A percentile compares a stretch with the other conserved stretches of the same genome.
Conservation (phyloP, 37 sponge, comb jelly and placozoan genomes). For the Cliona cf. orientalis region DNA sequence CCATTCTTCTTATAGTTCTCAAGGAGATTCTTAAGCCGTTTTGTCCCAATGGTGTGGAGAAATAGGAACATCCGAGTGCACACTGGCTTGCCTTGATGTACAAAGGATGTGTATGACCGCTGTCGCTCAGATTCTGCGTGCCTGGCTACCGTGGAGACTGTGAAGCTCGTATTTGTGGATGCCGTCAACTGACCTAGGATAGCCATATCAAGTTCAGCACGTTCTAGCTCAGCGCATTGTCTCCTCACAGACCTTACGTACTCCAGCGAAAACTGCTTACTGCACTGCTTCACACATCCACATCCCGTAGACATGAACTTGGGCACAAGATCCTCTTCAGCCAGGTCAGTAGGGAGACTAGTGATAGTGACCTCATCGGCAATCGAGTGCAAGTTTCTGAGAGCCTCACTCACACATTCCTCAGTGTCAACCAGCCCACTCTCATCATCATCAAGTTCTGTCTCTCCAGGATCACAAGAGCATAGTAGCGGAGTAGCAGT, state of each 20-base stretch:
- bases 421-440: too few relatives aligned
- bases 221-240: not conserved
- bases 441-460: too few relatives aligned
- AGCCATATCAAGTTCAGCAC: slow-evolving; percentile 11
- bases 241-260: not conserved
- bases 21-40: not conserved
- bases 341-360: too few relatives aligned
- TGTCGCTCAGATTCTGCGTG: not conserved
- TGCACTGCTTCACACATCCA: slow-evolving; percentile 6
- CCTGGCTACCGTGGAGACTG: not conserved
- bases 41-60: not conserved
- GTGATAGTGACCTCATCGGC: too few relatives aligned
- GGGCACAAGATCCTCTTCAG: too few relatives aligned
- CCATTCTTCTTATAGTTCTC: slow-evolving; percentile 6
- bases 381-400: too few relatives aligned
- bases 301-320: slow-evolving; percentile 6
- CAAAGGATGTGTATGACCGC: not conserved
- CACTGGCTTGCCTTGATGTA: not conserved
- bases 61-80: slow-evolving; percentile 1
- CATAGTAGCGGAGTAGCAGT: too few relatives aligned
- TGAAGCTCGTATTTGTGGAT: not conserved
- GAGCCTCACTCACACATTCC: too few relatives aligned
- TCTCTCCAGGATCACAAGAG: too few relatives aligned
- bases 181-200: slow-evolving; percentile 4
- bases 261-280: not conserved